A percentile compares a stretch with the other conserved stretches of the same genome.
Conservation (phyloP, 2,888 invertebrate genomes). For the Cerceris rybyensis region DNA sequence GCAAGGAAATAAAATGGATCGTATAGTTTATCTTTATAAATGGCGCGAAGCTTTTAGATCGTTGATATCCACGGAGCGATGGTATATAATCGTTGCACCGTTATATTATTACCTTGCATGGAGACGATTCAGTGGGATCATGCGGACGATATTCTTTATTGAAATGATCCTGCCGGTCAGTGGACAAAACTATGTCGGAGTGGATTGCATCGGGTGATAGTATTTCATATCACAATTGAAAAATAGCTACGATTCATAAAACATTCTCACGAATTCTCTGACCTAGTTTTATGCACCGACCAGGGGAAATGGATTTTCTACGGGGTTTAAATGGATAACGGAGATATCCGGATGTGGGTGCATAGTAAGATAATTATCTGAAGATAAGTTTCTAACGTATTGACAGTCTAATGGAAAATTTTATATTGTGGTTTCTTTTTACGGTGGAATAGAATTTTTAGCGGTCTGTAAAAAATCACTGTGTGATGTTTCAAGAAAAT, state of each 20-base stretch:
- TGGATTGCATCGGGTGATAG: conserved; percentile 18
- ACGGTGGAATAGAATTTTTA: too few relatives aligned
- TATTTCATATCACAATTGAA: conserved; percentile 59
- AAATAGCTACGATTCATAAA: conserved; percentile 61
- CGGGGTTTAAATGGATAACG: conserved; percentile 19
- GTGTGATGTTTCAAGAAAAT: too few relatives aligned
- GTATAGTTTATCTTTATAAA: conserved; percentile 31
- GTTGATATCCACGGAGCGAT: not conserved
- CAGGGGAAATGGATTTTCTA: conserved; percentile 33
- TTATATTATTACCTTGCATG: not conserved
- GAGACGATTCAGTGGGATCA: not conserved
- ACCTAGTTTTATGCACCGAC: conserved; percentile 42
- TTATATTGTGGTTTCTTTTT: not conserved
- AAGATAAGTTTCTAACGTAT: not conserved
- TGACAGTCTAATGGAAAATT: not conserved
- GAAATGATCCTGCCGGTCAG: conserved; percentile 27
- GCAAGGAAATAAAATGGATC: conserved; percentile 31
- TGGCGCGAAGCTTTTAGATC: conserved; percentile 16
- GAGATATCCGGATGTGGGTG: conserved; percentile 29
- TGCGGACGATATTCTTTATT: conserved; percentile 21
- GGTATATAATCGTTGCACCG: not conserved
- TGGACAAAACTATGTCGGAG: conserved; percentile 32
- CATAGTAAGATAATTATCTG: conserved; percentile 31
- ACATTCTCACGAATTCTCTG: conserved; percentile 51
- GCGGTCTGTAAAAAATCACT: too few relatives aligned